Evolutionary conservation across 2,113 vertebrate genomes (phyloP).

Genomic region (Orientallactaga bullata): DNA sequence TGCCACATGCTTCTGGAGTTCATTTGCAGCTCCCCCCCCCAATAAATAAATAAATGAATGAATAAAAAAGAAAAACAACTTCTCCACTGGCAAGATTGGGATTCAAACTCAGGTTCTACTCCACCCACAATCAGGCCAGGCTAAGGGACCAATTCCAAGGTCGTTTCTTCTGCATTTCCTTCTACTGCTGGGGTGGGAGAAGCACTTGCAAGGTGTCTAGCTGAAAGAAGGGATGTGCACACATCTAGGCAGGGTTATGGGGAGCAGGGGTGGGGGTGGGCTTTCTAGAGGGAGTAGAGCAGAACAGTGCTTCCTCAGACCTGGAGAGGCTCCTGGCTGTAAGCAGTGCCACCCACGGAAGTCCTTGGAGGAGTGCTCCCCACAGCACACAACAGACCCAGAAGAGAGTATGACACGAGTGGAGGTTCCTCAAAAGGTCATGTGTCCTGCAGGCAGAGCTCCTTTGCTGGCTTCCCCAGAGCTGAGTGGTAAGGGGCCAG

Average conservation of each 20-base stretch:
- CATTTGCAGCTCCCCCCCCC: no score
- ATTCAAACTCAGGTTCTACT: background rate
- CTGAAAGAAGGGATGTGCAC: background rate
- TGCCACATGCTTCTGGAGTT: no score
- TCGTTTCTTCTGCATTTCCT: background rate
- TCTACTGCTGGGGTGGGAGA: background rate
- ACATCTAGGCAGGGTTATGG: no score
- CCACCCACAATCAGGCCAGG: background rate
- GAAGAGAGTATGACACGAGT: accelerated
- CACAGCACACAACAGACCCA: no score
- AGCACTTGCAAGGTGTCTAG: background rate
- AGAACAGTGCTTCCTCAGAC: background rate
- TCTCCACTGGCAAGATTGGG: background rate
- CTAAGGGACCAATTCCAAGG: background rate
- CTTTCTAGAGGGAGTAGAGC: accelerated
- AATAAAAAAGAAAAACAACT: background rate
- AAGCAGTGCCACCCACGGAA: no score
- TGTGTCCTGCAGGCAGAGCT: accelerated
- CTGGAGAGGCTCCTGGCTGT: no score
- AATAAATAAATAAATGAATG: no score
- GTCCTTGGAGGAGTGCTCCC: background rate
- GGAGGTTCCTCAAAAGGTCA: no score
- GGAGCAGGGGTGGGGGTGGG: background rate
- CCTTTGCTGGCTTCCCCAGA: accelerated
- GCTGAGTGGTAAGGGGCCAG: background rate